Percentiles rank a stretch among this genome's conserved stretches.
phyloP scores from a whole-genome alignment of 2,888 invertebrate species.

The Drosophila rubida region DNA sequence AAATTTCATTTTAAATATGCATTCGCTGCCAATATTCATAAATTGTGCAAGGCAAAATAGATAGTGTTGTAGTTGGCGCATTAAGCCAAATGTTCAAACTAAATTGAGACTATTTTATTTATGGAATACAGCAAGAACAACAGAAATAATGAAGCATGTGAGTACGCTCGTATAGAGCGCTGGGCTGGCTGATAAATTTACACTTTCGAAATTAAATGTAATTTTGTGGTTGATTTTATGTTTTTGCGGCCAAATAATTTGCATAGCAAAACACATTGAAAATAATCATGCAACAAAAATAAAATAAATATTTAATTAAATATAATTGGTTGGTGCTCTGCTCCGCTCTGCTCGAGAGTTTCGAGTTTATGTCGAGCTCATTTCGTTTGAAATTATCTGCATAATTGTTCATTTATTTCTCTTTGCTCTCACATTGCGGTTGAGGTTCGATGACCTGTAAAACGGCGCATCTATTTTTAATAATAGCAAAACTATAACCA shows the following conservation, averaged over 20 bases:
- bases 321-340: conserved; percentile 38
- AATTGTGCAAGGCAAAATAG: background rate
- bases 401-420: conserved; percentile 53
- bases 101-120: conserved; percentile 22
- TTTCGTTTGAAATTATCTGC: conserved; percentile 40
- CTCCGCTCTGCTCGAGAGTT: background rate
- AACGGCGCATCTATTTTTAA: conserved; percentile 26
- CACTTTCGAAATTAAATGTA: conserved; percentile 33
- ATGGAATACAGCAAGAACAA: conserved; percentile 4
- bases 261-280: conserved; percentile 33
- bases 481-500: background rate
- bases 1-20: background rate
- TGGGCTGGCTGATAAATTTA: conserved; percentile 31
- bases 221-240: conserved; percentile 54
- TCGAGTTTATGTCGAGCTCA: conserved; percentile 19
- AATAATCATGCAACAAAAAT: conserved; percentile 39
- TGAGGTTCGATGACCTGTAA: conserved; percentile 48
- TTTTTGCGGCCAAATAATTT: conserved; percentile 43
- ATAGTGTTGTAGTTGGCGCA: background rate
- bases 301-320: conserved; percentile 67
- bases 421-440: conserved; percentile 20
- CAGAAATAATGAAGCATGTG: conserved; percentile 15
- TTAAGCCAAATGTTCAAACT: background rate
- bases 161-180: conserved; percentile 3
- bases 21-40: background rate